Evolutionary conservation across 2,113 vertebrate genomes (phyloP).

Genomic region (Oncorhynchus clarkii): DNA sequence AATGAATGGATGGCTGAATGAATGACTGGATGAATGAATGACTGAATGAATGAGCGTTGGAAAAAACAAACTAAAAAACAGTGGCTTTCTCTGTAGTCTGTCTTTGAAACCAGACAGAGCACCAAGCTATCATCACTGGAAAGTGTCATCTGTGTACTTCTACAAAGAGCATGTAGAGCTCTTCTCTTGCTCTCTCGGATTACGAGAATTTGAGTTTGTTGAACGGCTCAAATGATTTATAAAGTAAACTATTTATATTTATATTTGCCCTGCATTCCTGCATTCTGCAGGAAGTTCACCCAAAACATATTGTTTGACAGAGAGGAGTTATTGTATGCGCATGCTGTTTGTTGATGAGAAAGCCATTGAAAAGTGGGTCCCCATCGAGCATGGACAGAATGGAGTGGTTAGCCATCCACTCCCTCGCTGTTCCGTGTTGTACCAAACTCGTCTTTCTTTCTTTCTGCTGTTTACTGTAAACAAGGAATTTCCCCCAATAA

Average conservation of each 20-base stretch:
- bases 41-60: no score
- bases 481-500: no score
- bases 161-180: neutral
- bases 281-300: neutral
- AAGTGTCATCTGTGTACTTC: neutral
- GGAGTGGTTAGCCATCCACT: no score
- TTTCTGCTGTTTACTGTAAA: no score
- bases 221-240: neutral
- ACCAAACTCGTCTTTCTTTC: neutral
- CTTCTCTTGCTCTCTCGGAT: neutral
- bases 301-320: neutral
- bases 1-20: no score
- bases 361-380: no score
- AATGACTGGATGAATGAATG: no score
- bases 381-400: no score
- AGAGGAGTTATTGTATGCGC: neutral
- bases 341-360: neutral
- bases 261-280: neutral
- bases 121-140: constrained; percentile 4
- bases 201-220: neutral
- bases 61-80: no score
- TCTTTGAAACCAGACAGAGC: constrained; percentile 4
- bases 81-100: no score
- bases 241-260: neutral
- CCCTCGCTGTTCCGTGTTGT: neutral